Evolutionary conservation across 2,797 vertebrate genomes (phyloP), one percentile per base, ranked within the genome.

Genomic region (Enteromius trimaculatus): DNA sequence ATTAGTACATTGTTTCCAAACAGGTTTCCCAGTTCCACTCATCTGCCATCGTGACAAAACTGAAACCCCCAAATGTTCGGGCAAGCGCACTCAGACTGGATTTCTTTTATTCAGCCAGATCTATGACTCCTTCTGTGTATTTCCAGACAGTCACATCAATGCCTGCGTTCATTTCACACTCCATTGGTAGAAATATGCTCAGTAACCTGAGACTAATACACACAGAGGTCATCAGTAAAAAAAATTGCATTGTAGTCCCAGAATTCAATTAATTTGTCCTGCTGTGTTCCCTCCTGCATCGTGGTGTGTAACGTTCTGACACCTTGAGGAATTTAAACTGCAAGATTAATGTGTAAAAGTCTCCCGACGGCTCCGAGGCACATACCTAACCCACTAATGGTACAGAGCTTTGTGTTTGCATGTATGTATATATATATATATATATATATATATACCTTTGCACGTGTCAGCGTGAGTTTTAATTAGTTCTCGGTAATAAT

Each of bases 191-290:
- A 79, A 66, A 68, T 83, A 58, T 86, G 82, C 74, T 77, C 81
- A 78, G 81, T 71, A 83, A 47, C 68, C 72, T 81, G 84, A 47
- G 39, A 70, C 81, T 83, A 83, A 83, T 82, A 76, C 39, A 83
- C 23, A 23, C 26, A 7, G 66, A 78, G 75, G 75, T 78, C 81
- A 78, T 83, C 66, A 83, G 39, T 0, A 8, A 58, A 62, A 78
- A 74, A 83, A 49, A 51, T 37, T 34, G 74, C 70, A 53, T 71
- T 53, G 79, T 55, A 85, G 79, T 77, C 71, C 77, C 84, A 87
- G 75, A 87, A 87, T 87, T 87, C 72, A 85, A 87, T 87, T 83
- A 87, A 85, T 87, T 65, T 78, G 49, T 68, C 81, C 76, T 55
- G 49, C 77, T 77, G 74, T 77, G 72, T 75, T 80, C 55, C 29